phyloP scores from a whole-genome alignment of 2,113 vertebrate species.

The Myrmophylax atrothorax region DNA sequence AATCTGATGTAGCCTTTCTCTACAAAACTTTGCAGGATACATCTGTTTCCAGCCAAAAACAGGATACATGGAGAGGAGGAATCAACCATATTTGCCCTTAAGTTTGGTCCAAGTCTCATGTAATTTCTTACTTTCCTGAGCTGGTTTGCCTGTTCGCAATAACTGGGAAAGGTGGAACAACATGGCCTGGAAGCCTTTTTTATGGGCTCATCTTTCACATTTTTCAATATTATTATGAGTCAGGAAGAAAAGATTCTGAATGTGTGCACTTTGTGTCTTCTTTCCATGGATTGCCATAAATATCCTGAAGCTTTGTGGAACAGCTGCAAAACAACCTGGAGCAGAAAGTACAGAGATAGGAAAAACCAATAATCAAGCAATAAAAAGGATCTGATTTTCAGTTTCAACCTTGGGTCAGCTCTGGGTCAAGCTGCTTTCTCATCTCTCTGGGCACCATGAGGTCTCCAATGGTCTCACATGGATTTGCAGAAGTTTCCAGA shows the following conservation, averaged over 20 bases:
- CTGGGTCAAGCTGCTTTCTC: not conserved
- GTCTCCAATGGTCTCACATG: not conserved
- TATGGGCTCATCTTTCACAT: not conserved
- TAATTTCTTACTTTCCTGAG: not conserved
- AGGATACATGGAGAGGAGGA: not conserved
- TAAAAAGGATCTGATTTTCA: not conserved
- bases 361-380: accelerated
- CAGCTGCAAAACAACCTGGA: not conserved
- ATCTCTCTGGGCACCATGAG: not conserved
- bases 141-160: not conserved
- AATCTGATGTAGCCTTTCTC: not conserved
- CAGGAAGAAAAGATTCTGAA: not conserved
- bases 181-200: not conserved
- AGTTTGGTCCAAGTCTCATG: not conserved
- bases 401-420: not conserved
- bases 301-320: not conserved
- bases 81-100: not conserved
- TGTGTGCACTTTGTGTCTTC: not conserved
- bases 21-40: not conserved
- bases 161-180: not conserved
- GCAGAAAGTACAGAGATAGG: not conserved
- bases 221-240: not conserved
- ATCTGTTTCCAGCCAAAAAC: not conserved
- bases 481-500: not conserved
- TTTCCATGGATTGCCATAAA: not conserved